A percentile compares a stretch with the other conserved stretches of the same genome.
phyloP scores from a whole-genome alignment of 1,140 invertebrate species.

The Drosophila pallidifrons region DNA sequence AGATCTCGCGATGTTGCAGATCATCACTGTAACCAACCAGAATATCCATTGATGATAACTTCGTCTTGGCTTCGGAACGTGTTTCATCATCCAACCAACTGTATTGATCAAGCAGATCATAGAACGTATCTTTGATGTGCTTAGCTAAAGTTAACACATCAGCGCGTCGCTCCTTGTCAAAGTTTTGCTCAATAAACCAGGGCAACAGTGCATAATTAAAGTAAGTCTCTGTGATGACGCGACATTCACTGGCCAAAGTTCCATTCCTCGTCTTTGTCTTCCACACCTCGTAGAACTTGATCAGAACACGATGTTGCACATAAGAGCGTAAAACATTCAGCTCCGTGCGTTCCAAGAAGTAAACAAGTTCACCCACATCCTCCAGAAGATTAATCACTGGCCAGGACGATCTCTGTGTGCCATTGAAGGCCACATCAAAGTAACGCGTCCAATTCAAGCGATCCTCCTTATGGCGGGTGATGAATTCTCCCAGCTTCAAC shows the following conservation, averaged over 20 bases:
- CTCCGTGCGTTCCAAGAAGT: constrained; percentile 53
- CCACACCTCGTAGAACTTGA: constrained; percentile 73
- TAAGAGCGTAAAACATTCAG: constrained; percentile 48
- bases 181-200: constrained; percentile 73
- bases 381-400: constrained; percentile 61
- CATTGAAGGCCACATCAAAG: constrained; percentile 75
- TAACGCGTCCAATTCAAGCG: constrained; percentile 72
- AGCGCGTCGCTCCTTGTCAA: constrained; percentile 62
- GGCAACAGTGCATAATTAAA: constrained; percentile 74
- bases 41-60: constrained; percentile 73
- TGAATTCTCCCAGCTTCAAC: constrained; percentile 53
- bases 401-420: constrained; percentile 52
- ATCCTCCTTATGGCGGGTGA: constrained; percentile 59
- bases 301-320: constrained; percentile 51
- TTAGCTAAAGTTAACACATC: constrained; percentile 66
- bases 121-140: constrained; percentile 68
- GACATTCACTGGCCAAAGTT: constrained; percentile 51
- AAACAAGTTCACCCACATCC: constrained; percentile 56
- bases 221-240: constrained; percentile 59
- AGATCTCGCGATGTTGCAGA: constrained; percentile 60
- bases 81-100: constrained; percentile 78
- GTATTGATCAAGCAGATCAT: constrained; percentile 67
- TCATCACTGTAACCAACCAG: constrained; percentile 78
- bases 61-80: constrained; percentile 66
- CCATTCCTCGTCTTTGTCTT: constrained; percentile 37